Percentiles rank a stretch among this genome's conserved stretches.
Conservation (phyloP, 2,888 invertebrate genomes). For the Neoscelio sp. region DNA sequence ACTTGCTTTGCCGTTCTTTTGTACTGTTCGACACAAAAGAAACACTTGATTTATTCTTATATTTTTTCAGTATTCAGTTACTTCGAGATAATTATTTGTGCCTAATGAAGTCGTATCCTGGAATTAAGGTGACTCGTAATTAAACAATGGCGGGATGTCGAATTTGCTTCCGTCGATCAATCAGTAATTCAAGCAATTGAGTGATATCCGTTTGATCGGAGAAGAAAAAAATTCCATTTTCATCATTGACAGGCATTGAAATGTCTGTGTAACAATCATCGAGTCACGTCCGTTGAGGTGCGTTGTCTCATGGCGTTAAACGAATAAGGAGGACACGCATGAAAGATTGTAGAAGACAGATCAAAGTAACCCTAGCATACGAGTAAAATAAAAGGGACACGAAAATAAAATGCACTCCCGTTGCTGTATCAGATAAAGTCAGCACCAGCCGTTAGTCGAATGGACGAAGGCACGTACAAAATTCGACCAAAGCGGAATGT, state of each 20-base stretch:
- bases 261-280: conserved; percentile 34
- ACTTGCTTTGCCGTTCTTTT: conserved; percentile 28
- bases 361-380: conserved; percentile 50
- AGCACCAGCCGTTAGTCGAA: conserved; percentile 31
- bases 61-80: no score
- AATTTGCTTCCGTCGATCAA: conserved; percentile 48
- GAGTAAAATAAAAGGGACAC: conserved; percentile 54
- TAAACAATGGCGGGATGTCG: conserved; percentile 45
- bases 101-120: conserved; percentile 64
- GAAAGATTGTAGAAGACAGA: conserved; percentile 44
- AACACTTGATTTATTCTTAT: not conserved
- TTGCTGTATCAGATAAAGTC: conserved; percentile 63
- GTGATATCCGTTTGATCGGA: conserved; percentile 40
- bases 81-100: conserved; percentile 47
- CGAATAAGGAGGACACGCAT: conserved; percentile 58
- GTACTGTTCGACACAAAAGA: conserved; percentile 33
- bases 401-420: conserved; percentile 47
- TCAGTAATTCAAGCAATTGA: conserved; percentile 42
- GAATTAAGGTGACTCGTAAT: conserved; percentile 54
- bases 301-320: conserved; percentile 23
- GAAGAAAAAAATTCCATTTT: conserved; percentile 38
- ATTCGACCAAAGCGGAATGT: conserved; percentile 1
- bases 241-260: conserved; percentile 31
- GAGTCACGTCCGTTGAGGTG: conserved; percentile 56
- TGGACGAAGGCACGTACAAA: conserved; percentile 27